phyloP scores from a whole-genome alignment of 2,113 vertebrate species.

The Anhinga anhinga region DNA sequence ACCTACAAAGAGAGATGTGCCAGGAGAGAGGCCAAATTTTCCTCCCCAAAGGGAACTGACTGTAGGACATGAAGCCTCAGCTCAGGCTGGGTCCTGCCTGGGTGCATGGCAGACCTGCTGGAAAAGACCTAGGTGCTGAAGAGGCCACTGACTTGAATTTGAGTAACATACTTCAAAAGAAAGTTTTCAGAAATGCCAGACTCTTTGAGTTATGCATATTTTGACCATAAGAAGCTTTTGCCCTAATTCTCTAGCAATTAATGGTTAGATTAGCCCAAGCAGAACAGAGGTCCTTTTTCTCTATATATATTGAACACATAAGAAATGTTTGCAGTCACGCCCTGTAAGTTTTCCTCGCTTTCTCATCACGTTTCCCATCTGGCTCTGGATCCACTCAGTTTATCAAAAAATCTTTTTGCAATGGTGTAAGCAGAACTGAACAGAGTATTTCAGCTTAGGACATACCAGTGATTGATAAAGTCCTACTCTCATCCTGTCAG shows the following conservation, averaged over 20 bases:
- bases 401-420: not conserved
- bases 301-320: not conserved
- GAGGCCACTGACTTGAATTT: not conserved
- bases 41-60: not conserved
- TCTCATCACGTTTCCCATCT: not conserved
- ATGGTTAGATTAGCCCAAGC: not conserved
- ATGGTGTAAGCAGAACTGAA: not conserved
- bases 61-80: fast-evolving
- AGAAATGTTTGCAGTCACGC: not conserved
- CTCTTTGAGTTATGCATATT: not conserved
- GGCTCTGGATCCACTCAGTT: not conserved
- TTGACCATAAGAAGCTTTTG: not conserved
- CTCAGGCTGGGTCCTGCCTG: not conserved
- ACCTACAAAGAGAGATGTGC: not conserved
- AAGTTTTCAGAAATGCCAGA: not conserved
- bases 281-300: not conserved
- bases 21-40: not conserved
- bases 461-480: not conserved
- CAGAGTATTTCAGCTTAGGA: not conserved
- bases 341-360: not conserved
- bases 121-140: not conserved
- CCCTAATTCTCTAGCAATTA: not conserved
- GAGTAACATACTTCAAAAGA: not conserved
- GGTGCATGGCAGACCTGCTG: not conserved
- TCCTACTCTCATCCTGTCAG: not conserved